Evolutionary conservation across 2,113 vertebrate species (phyloP), one percentile per base, ranked within the genome.

Genomic region (Odocoileus hemionus): DNA sequence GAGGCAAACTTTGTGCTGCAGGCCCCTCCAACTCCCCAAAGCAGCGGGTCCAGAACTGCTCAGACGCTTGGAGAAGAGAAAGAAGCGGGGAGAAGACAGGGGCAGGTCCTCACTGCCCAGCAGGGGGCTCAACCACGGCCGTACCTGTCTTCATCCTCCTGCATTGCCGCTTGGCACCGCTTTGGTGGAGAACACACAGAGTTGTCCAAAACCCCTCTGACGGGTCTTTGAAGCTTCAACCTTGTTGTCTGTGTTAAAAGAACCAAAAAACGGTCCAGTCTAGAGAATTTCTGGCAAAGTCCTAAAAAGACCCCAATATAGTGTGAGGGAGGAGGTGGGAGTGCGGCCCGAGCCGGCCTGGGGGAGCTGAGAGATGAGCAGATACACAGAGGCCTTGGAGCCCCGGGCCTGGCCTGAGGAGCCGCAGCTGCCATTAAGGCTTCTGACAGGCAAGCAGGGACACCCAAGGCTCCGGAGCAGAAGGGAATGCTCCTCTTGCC

Each of bases 1-100:
- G 61, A 94, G 94, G 90, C 89, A 55, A 93, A 91, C 89, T n/a
- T 45, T 25, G 78, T 4, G 91, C 60, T 2, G 78, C 78, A 9
- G 70, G 2, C 21, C 2, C 47, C 52, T 50, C 12, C 25, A 7
- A 0, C 7, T 8, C 47, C 26, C 19, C 36, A 16, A 21, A 28
- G 85, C 92, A 8, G 58, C 54, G 58, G 47, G 6, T 74, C 70
- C 58, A 33, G 54, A 50, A 19, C 15, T 13, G 85, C 36, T 55
- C 50, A 1, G 54, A 25, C 60, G 7, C 45, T 1, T 16, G 52
- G 43, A 33, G 60, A 64, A 13, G 60, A 7, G 28, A 21, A 8
- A 21, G 39, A 3, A 12, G 36, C 21, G 19, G 57, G 43, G 16
- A 30, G 2, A 15, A 7, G 70, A 43, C 25, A 1, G 25, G 57